Base-by-base conservation (phyloP, 2,113 vertebrate genomes). In the Gymnocephalus cernua region DNA sequence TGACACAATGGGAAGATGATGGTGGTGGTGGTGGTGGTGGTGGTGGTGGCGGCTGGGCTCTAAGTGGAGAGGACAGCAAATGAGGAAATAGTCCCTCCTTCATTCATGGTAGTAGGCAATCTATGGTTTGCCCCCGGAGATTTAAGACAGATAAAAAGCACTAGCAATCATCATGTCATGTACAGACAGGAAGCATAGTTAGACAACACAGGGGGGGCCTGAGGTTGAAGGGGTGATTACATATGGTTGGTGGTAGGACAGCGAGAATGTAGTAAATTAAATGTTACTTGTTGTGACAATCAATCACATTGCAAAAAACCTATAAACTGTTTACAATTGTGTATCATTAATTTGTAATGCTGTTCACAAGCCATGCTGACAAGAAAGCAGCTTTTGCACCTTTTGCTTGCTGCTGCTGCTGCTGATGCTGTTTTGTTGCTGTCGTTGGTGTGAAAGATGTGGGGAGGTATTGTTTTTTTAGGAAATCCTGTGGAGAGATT, bases 1-100 rank as follows among this genome's bases (percentile, higher is more conserved):
- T 86, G 64, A 91, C 88, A 90, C 59, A 47, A 53, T 74, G 69
- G 81, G 69, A 83, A 73, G 87, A 91, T 84, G 86, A 77, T 59
- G 67, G 62, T 62, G 77, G 69, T 54, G 63, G 82, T 11, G 56
- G 64, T 59, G 73, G 67, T 6, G 57, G 79, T 51, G 51, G 58
- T 32, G 56, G 67, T 6, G 57, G 79, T 51, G 51, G 58, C 27
- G 56, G 67, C 45, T 53, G 50, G 61, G 65, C 35, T 85, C 41
- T 38, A 71, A 67, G 54, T 80, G 76, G 70, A 80, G 79, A 82
- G 54, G 76, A 66, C 19, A 54, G 79, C 45, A 83, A 88, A 86
- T 82, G n/a, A 86, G 75, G 67, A 87, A 91, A 86, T 58, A 48
- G 69, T 61, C 67, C 66, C 38, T 71, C 29, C 56, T 80, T 73